Evolutionary conservation across 2,113 vertebrate species (phyloP).

Genomic region (Ascaphus truei): DNA sequence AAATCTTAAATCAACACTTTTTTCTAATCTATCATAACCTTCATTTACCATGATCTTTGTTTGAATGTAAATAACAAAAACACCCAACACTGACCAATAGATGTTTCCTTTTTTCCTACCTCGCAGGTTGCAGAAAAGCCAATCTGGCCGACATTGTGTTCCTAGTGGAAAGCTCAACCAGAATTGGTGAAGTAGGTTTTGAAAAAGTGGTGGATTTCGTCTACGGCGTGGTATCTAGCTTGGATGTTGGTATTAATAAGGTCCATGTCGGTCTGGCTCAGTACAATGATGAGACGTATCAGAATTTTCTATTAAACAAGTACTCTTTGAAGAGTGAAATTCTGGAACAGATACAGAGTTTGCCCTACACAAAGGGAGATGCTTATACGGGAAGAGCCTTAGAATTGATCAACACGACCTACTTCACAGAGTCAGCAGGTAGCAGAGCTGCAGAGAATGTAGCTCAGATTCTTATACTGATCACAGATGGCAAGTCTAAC

Average conservation of each 20-base stretch:
- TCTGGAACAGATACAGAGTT: constrained; percentile 51
- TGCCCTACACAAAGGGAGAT: constrained; percentile 56
- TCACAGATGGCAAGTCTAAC: constrained; percentile 67
- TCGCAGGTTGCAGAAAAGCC: constrained; percentile 64
- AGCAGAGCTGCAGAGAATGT: constrained; percentile 52
- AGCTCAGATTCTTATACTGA: constrained; percentile 69
- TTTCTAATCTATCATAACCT: too few species aligned
- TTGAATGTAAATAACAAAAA: too few species aligned
- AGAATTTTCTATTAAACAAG: constrained; percentile 65
- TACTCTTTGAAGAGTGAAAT: constrained; percentile 55
- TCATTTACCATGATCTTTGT: too few species aligned
- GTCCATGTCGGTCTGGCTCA: constrained; percentile 67
- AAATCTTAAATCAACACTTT: too few species aligned
- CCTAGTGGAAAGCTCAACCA: constrained; percentile 71
- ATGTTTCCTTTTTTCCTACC: neutral
- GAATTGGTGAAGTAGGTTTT: constrained; percentile 60
- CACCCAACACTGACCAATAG: too few species aligned
- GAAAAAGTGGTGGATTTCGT: constrained; percentile 64
- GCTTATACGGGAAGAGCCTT: constrained; percentile 67
- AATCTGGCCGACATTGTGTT: constrained; percentile 71
- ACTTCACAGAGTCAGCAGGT: constrained; percentile 56
- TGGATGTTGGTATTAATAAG: constrained; percentile 62
- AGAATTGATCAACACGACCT: constrained; percentile 51
- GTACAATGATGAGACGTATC: constrained; percentile 55
- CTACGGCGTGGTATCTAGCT: constrained; percentile 48